Base-by-base conservation (phyloP, 64 coral and sea anemone species). In the Montipora efflorescens region DNA sequence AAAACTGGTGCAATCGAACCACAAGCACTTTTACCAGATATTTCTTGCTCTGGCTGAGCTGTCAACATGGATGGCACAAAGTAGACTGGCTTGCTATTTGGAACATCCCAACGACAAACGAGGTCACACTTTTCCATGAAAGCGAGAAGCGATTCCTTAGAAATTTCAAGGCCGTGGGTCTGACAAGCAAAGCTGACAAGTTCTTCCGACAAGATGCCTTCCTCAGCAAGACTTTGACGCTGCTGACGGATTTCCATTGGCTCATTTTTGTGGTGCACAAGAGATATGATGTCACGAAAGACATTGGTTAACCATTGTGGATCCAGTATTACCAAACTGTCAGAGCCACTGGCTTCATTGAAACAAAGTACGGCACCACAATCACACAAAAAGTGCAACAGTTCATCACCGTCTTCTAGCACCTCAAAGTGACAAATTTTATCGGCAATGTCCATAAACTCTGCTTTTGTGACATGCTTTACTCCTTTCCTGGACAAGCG, bases 181-280 rank as follows among this genome's bases (percentile, higher is more conserved):
- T 72, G 62, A 72, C 82, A 86, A 50, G 66, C 66, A 86, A 50
- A 72, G 62, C 47, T 49, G 46, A 86, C 47, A 11, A 86, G 82
- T 72, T 86, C 82, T 51, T 86, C 46, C 2, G 82, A 86, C 66
- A 86, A 72, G 66, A 86, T 86, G 62, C 82, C 82, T 5, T 86
- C 43, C 66, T 86, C 15, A 86, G 82, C 82, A 52, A 86, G 82
- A 50, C 7, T 86, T 13, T 47, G 62, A 18, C 82, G 82, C 14
- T 72, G 45, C 47, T 86, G 43, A n/a, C 82, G 82, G 66, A 86
- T 86, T 71, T 7, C 15, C 45, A 86, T 70, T 23, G 64, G n/a
- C 23, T 86, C 82, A 9, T 70, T 72, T n/a, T 50, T 86, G 16
- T 66, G 7, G 16, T 66, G 36, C 18, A 72, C 82, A 86, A 48